Conservation (phyloP, 92 coral and sea anemone genomes). For the Bergia sp. region DNA sequence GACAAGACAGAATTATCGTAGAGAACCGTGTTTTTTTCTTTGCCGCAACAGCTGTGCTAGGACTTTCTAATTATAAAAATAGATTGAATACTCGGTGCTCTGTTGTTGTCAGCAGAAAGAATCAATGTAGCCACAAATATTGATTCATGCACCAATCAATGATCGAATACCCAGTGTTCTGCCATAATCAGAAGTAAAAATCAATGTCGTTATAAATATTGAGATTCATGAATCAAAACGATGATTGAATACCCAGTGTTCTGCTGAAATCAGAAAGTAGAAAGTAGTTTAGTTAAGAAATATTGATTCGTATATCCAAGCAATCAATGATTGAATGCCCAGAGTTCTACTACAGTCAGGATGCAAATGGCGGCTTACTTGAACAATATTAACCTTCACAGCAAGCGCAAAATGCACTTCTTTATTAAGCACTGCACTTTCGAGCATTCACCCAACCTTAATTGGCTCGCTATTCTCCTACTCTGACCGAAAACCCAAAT, state of each 20-base stretch:
- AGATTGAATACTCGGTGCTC: neutral
- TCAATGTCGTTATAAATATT: too few relatives aligned
- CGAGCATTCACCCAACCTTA: too few relatives aligned
- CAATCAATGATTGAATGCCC: neutral
- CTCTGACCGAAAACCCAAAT: too few relatives aligned
- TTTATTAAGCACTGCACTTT: neutral
- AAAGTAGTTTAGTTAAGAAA: too few relatives aligned
- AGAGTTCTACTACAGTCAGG: neutral
- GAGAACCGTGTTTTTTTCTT: neutral
- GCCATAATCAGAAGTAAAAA: neutral
- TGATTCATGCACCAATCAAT: too few relatives aligned
- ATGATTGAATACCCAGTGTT: neutral
- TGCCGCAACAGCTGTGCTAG: neutral
- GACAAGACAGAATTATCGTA: neutral
- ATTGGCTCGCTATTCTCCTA: too few relatives aligned
- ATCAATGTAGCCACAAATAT: too few relatives aligned
- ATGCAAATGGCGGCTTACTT: slow-evolving; percentile 22
- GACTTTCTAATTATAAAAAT: neutral
- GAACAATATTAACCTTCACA: neutral
- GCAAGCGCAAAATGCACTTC: neutral
- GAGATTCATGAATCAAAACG: neutral
- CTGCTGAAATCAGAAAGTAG: too few relatives aligned
- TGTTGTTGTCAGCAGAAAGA: too few relatives aligned
- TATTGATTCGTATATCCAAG: too few relatives aligned
- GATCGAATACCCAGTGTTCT: neutral